Evolutionary conservation across 2,113 vertebrate species (phyloP), one percentile per base, ranked within the genome.

Genomic region (Planiliza haematocheilus): DNA sequence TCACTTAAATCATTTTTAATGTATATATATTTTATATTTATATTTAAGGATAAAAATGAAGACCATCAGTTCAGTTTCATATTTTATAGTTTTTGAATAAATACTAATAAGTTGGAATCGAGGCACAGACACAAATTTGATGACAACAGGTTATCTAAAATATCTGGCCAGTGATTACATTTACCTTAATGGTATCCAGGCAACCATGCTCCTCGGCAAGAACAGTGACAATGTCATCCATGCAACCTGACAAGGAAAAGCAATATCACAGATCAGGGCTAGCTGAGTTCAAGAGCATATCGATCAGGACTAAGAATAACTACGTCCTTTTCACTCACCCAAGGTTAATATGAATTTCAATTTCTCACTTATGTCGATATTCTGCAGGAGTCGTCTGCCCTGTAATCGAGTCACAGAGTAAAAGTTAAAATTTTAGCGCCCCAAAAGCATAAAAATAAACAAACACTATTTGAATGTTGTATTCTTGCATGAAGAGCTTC

Each of bases 201-300:
- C 96, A 98, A n/a, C 97, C 97, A 48, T 99, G 97, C 74, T 98
- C 97, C 91, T 99, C 98, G 50, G 96, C 96, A 62, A 99, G 86
- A 51, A 99, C 97, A 34, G 94, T 96, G 74, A 98, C 74, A 85
- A 96, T 96, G 77, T 99, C 97, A 78, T 99, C 98, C 74, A 99
- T 94, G 38, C 95, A 98, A 68, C 95, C 98, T 99, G 87, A 14
- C 71, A 89, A 75, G 7, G 82, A 89, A 18, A 61, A 57, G 70
- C 37, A 77, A 37, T 8, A 37, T 74, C 34, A 18, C 52, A 8
- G 36, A 1, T 4, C 74, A 1, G 62, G 36, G 17, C 34, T 70
- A 24, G 20, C 21, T 58, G 10, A 64, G 39, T 8, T 41, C 39
- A 46, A 56, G 13, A 55, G 17, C 21, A 65, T 14, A 21, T 17